phyloP scores from a whole-genome alignment of 2,113 vertebrate species.

The Hemiscyllium ocellatum region DNA sequence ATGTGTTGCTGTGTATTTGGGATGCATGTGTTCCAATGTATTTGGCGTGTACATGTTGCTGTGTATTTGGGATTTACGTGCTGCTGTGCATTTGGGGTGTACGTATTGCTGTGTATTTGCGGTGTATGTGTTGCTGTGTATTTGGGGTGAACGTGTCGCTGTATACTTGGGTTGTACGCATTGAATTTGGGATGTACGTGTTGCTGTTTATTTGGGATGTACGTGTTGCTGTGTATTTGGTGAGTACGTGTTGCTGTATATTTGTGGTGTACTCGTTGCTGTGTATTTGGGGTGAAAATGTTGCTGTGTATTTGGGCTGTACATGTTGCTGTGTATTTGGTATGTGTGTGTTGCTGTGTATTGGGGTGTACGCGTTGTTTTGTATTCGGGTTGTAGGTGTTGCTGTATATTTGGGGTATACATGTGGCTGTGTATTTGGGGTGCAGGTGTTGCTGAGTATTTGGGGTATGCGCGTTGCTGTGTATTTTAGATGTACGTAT shows the following conservation, averaged over 20 bases:
- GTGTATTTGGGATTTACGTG: too few relatives aligned
- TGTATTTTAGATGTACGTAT: too few relatives aligned
- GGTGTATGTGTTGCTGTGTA: too few relatives aligned
- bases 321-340: neutral
- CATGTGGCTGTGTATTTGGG: neutral
- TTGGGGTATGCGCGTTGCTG: neutral
- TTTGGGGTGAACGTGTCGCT: too few relatives aligned
- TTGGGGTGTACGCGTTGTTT: neutral
- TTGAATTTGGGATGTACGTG: neutral
- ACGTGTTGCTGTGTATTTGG: neutral
- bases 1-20: neutral
- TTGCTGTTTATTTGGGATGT: neutral
- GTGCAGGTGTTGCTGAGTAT: neutral
- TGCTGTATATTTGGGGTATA: neutral
- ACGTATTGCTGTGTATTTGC: too few relatives aligned
- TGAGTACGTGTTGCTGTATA: neutral
- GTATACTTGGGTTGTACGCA: neutral
- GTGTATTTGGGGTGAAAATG: neutral
- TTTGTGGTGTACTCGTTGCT: neutral
- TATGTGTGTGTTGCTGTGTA: neutral
- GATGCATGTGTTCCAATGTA: neutral
- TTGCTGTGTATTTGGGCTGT: neutral
- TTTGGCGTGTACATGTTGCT: neutral
- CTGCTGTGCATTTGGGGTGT: too few relatives aligned
- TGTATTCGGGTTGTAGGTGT: neutral